Evolutionary conservation across 2,113 vertebrate species (phyloP), one percentile per base, ranked within the genome.

Genomic region (Cololabis saira): DNA sequence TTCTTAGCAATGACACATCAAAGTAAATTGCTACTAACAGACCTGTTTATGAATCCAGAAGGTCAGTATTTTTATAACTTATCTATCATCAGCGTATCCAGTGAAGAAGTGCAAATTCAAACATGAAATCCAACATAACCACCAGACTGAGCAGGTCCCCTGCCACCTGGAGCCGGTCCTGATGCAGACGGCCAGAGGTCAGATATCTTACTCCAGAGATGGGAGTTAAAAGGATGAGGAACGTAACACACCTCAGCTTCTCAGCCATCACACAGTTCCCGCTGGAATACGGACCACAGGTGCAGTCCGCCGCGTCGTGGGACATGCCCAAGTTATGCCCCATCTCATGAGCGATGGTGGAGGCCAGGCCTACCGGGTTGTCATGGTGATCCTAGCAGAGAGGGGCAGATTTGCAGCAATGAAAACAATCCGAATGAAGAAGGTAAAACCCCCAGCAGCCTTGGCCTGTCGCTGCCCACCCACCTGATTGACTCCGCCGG

Each of bases 281-380:
- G 0, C 61, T 57, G 15, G 30, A 11, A 0, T 78, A 5, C 0
- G 76, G 47, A 0, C 87, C 85, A 41, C 97, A 98, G 44, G 3
- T 69, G 64, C 96, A 98, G 16, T 83, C 70, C 0, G 17, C 4
- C 0, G 86, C 76, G 0, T 98, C 96, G 0, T 97, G 97, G 8
- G 92, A 93, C 93, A 98, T 83, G 22, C 96, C 97, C 59, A 98
- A 89, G 66, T 97, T 98, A 86, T 98, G 96, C 2, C 97, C 96
- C 95, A 98, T 94, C 92, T 98, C 97, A 0, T 98, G 97, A 17
- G 96, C 95, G 48, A 98, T 86, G 65, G 95, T 98, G 53, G 94
- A 94, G 0, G 97, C 96, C 6, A 96, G 91, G 0, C 96, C 95
- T 0, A 96, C 51, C 0, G 90, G 85, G 79, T 90, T 94, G 0